Percentiles rank a stretch among this genome's conserved stretches.
Conservation (phyloP, 2,888 invertebrate genomes). For the Drosophila birchii region DNA sequence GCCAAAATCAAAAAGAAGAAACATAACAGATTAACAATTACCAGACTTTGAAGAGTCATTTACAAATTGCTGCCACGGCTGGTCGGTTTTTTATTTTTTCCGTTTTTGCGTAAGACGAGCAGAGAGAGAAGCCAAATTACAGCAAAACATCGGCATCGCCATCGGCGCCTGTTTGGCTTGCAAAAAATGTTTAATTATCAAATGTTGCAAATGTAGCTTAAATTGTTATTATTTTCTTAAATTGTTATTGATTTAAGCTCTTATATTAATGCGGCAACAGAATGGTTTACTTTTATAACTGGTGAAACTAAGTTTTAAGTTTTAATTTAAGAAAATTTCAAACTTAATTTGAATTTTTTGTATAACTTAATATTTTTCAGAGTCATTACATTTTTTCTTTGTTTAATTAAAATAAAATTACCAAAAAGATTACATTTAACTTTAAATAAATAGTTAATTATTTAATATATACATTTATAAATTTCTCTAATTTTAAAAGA, state of each 20-base stretch:
- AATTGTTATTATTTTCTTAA: not conserved
- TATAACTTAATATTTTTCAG: not conserved
- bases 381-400: not conserved
- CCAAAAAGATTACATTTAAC: too few relatives aligned
- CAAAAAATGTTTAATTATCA: constrained; percentile 30
- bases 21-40: constrained; percentile 59
- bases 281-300: not conserved
- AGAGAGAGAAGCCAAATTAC: constrained; percentile 12
- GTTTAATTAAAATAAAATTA: too few relatives aligned
- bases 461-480: too few relatives aligned
- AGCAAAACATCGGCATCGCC: constrained; percentile 15
- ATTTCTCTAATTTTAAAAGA: too few relatives aligned
- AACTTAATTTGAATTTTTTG: not conserved
- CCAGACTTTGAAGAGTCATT: constrained; percentile 58
- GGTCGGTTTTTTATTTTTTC: constrained; percentile 32
- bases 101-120: constrained; percentile 64
- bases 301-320: not conserved
- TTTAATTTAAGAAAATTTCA: not conserved
- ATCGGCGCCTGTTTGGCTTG: constrained; percentile 14
- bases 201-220: constrained; percentile 11
- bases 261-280: not conserved
- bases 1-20: constrained; percentile 49
- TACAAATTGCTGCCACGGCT: constrained; percentile 61
- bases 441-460: too few relatives aligned
- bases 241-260: not conserved